Percentiles rank a stretch among this genome's conserved stretches.
Conservation (phyloP, 2,888 invertebrate genomes). For the Tetragonula carbonaria region DNA sequence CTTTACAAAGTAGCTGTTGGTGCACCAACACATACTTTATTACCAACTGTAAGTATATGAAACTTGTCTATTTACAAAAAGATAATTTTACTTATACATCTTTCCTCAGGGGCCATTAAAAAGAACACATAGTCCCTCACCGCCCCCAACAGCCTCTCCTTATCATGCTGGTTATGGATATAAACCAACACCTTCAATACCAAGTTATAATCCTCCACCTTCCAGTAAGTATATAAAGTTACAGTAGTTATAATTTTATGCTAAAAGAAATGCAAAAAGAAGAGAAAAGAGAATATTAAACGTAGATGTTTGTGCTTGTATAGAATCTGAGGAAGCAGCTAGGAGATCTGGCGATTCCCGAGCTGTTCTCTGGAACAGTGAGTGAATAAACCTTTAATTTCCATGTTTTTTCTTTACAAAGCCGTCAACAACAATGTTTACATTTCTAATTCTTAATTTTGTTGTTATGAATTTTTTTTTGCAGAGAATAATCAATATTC, state of each 20-base stretch:
- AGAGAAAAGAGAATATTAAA: conserved; percentile 65
- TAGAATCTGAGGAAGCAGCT: conserved; percentile 92
- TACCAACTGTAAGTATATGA: conserved; percentile 79
- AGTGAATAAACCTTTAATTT: conserved; percentile 83
- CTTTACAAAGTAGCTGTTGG: conserved; percentile 83
- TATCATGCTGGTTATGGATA: conserved; percentile 86
- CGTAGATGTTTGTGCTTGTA: conserved; percentile 76
- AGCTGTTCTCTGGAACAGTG: conserved; percentile 94
- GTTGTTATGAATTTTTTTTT: conserved; percentile 34
- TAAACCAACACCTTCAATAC: conserved; percentile 85
- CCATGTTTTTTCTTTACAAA: conserved; percentile 46
- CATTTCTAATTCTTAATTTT: conserved; percentile 4
- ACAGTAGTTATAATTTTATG: neutral
- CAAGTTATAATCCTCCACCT: conserved; percentile 87
- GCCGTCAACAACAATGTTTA: neutral
- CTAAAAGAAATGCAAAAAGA: conserved; percentile 30
- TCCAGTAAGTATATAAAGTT: conserved; percentile 84
- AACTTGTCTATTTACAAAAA: neutral
- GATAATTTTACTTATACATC: conserved; percentile 5
- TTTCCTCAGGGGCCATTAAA: conserved; percentile 85
- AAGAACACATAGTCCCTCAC: conserved; percentile 88
- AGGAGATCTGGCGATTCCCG: conserved; percentile 92
- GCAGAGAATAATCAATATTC: conserved; percentile 83
- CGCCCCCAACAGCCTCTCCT: conserved; percentile 85
- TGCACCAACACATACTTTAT: conserved; percentile 80